Conservation (phyloP, 2,888 invertebrate species). For the Lissonota sp. region DNA sequence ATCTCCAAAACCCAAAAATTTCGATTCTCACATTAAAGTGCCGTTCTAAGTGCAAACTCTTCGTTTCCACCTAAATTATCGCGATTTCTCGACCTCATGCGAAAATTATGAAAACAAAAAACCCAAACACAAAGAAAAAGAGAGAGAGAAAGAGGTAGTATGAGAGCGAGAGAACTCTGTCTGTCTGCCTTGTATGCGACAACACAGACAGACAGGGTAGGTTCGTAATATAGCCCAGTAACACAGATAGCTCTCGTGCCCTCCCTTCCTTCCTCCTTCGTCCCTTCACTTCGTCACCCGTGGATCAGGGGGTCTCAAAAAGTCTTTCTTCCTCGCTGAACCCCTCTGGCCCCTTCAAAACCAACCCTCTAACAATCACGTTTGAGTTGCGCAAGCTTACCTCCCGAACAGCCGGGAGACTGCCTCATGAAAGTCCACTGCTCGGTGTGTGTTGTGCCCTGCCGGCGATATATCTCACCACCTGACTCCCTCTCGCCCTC, state of each 20-base stretch:
- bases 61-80: neutral
- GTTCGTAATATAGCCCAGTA: constrained; percentile 77
- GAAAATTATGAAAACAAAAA: constrained; percentile 17
- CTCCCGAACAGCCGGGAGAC: constrained; percentile 54
- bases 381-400: constrained; percentile 53
- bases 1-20: too few species aligned
- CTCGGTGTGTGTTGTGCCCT: too few species aligned
- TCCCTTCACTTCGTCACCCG: constrained; percentile 3
- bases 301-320: constrained; percentile 74
- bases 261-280: too few species aligned
- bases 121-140: constrained; percentile 6
- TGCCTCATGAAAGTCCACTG: neutral
- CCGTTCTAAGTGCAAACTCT: neutral
- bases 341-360: neutral
- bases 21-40: too few species aligned
- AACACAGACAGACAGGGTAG: constrained; percentile 72
- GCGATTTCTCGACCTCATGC: neutral
- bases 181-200: constrained; percentile 63
- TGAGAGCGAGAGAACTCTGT: constrained; percentile 22
- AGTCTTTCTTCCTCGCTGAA: constrained; percentile 31
- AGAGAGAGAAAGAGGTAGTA: constrained; percentile 9
- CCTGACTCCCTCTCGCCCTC: too few species aligned
- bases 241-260: constrained; percentile 75
- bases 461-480: too few species aligned
- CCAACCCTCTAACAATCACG: neutral